phyloP scores from a whole-genome alignment of 37 sponge, comb jelly and placozoan genomes.

The Halisarca cf. caerulea region DNA sequence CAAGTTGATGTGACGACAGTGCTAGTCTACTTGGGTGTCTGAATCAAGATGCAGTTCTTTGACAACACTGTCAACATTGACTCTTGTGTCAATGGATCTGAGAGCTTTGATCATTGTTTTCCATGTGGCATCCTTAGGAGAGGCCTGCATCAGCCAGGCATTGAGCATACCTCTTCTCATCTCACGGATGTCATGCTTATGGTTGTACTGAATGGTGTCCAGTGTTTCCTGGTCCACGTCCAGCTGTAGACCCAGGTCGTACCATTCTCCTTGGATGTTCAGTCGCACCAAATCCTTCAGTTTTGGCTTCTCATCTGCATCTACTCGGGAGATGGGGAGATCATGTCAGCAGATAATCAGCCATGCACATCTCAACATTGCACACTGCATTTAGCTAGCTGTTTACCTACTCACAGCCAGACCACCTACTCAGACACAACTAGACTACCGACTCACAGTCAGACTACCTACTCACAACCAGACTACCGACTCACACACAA shows the following conservation, averaged over 20 bases:
- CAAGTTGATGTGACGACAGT: no score
- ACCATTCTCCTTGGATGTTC: not conserved
- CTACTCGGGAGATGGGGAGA: not conserved
- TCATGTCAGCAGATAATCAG: no score
- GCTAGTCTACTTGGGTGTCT: no score
- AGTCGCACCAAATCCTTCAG: not conserved
- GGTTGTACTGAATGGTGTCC: not conserved
- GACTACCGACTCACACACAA: no score
- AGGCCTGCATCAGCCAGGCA: not conserved
- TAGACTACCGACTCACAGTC: no score
- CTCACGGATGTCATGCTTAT: not conserved
- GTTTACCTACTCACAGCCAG: no score
- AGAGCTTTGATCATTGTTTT: not conserved
- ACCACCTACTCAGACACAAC: no score
- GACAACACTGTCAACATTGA: no score
- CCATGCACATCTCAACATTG: no score
- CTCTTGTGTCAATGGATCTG: not conserved
- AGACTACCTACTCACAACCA: no score
- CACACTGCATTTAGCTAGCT: no score
- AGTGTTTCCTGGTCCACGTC: not conserved
- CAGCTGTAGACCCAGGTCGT: slow-evolving; percentile 5
- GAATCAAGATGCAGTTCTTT: no score
- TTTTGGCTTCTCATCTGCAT: not conserved
- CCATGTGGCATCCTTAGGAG: not conserved
- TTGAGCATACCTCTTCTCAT: not conserved